Evolutionary conservation across 2,888 invertebrate species (phyloP), one percentile per base, ranked within the genome.

Genomic region (Drosophila lutescens): DNA sequence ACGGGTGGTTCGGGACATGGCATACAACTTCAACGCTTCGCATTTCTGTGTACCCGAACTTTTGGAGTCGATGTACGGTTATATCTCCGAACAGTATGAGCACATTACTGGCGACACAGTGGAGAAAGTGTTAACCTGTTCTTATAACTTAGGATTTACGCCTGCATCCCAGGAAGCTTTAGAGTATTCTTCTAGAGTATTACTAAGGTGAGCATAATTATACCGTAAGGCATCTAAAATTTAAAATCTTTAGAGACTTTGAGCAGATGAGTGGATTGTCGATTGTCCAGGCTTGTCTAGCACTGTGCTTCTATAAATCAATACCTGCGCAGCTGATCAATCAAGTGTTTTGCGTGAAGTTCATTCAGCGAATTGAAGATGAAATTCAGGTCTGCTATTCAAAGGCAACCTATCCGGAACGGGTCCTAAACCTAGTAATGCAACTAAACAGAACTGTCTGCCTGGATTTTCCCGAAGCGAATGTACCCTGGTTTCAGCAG

Each of bases 401-500:
- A 15, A 94, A 93, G 93, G 93, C 93, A 41, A 92, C 91, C 2
- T 94, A 94, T 90, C 94, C 94, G 0, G 89, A 92, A 23, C 91
- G 93, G 73, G 93, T 95, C 3, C 91, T 94, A 13, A 91, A 93
- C 73, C 88, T 91, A 47, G 92, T 95, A 55, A 95, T 95, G 95
- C 93, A 94, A 76, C 87, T 95, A 44, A 95, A 95, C 89, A 92
- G 95, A 61, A 93, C 94, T 1, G 94, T 95, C 17, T 94, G 95
- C 79, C 90, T 95, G 47, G 95, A 95, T 88, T 93, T 94, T 87
- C 95, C 95, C 0, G 93, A 95, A 87, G 91, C 93, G 12, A 93
- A 94, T 86, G 92, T 95, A 7, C 95, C 95, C 0, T 95, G 95
- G 95, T 95, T 95, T 86, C 95, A 95, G 84, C 93, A 94, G 76